Base-by-base conservation (phyloP, 2,113 vertebrate species). In the Fukomys damarensis region DNA sequence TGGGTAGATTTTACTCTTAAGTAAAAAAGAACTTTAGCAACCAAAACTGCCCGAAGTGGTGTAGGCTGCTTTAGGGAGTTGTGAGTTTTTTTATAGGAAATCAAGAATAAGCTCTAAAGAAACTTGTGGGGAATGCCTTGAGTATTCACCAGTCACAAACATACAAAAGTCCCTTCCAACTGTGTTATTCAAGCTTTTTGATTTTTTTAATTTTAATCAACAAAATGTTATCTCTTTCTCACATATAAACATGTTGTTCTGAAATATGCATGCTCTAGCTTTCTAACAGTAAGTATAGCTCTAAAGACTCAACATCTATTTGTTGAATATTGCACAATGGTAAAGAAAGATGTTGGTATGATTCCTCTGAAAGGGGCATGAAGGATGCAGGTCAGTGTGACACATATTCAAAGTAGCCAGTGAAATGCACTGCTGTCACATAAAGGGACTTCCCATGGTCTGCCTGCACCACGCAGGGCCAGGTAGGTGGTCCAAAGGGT, bases 11-110 rank as follows among this genome's bases (percentile, higher is more conserved):
- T 79, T 66, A 49, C 49, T 66, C 52, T 68, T 52, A 77, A 90
- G 20, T 49, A 52, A 87, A 19, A 79, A 93, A 65, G 17, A 81
- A 79, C 91, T 96, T 95, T 58, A 93, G 38, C 72, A 81, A 76
- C 35, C 58, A 5, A 68, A 86, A 86, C 32, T 80, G 46, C 43
- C 46, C 74, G 26, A 65, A 92, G 43, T 61, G 54, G 8, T 58
- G 12, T 32, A 43, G 16, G 24, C 32, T 74, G 46, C 22, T 66
- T 52, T 28, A 59, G 17, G 66, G 85, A 41, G 43, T 35, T 52
- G 24, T 66, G 38, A 14, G n/a, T 28, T 1, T 43, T 11, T 19
- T 49, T 6, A 26, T 79, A 90, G 20, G 24, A 28, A 63, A 66
- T 65, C 43, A 94, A 86, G 65, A 41, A 6, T 26, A 77, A 52